Evolutionary conservation across 2,888 invertebrate genomes (phyloP).

Genomic region (Pinctada fucata): DNA sequence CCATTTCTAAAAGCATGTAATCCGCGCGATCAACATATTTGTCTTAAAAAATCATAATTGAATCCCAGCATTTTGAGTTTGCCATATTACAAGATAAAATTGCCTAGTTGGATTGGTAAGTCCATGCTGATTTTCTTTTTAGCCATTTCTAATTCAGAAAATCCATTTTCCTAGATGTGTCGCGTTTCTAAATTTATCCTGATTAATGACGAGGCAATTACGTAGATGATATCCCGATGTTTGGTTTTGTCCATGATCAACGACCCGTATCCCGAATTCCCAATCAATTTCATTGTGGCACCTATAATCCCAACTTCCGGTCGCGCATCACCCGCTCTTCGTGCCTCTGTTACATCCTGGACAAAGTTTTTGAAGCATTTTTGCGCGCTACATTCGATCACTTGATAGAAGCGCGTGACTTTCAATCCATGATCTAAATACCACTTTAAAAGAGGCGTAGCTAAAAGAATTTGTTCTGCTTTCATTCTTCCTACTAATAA

Average conservation of each 20-base stretch:
- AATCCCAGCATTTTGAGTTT: conserved; percentile 48
- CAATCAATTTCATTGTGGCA: conserved; percentile 1
- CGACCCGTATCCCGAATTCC: conserved; percentile 39
- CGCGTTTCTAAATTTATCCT: no score
- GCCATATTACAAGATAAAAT: conserved; percentile 53
- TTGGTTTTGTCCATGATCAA: conserved; percentile 46
- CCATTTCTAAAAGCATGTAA: conserved; percentile 39
- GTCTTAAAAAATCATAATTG: conserved; percentile 25
- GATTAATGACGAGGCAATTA: not conserved
- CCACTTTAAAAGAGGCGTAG: conserved; percentile 23
- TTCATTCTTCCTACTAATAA: conserved; percentile 32
- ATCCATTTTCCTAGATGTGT: not conserved
- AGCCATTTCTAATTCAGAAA: conserved; percentile 37
- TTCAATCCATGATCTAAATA: conserved; percentile 41
- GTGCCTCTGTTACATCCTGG: conserved; percentile 20
- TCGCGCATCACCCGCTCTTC: conserved; percentile 27
- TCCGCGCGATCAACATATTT: conserved; percentile 22
- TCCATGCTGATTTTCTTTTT: conserved; percentile 40
- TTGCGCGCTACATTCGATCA: conserved; percentile 36
- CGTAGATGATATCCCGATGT: conserved; percentile 37
- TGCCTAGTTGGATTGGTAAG: conserved; percentile 50
- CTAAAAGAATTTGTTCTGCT: conserved; percentile 3
- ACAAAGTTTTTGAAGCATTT: conserved; percentile 42
- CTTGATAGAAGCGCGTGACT: conserved; percentile 16
- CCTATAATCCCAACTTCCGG: not conserved